Percentiles rank a stretch among this genome's conserved stretches.
These are phyloP conservation scores for Orgyia antiqua DNA, from an alignment of 2,888 invertebrate species.

Conservation along the genomic window DNA sequence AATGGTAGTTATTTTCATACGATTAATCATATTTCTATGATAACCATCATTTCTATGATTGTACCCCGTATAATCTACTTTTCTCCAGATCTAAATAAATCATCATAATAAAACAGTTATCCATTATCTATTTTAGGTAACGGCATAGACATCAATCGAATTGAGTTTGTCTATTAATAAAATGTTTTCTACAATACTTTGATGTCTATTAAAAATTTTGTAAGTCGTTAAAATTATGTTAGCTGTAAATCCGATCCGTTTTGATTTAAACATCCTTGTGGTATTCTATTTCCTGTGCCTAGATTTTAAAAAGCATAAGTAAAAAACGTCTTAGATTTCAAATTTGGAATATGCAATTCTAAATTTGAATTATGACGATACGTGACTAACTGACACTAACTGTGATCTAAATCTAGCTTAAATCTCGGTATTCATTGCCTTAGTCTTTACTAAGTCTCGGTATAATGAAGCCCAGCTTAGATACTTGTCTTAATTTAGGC, in stretches of 20 bases:
- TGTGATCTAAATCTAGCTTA: no score
- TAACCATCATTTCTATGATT: neutral
- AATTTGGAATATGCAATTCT: no score
- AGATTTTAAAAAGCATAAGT: no score
- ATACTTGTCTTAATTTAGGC: no score
- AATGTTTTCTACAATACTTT: conserved; percentile 15
- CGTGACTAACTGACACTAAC: no score
- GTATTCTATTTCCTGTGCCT: conserved; percentile 4
- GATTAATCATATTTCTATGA: neutral
- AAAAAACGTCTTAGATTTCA: no score
- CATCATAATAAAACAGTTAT: neutral
- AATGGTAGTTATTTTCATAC: neutral
- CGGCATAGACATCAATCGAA: conserved; percentile 13
- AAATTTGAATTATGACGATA: no score
- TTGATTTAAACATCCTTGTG: conserved; percentile 7
- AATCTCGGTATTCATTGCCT: no score
- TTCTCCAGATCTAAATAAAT: neutral
- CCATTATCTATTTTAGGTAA: conserved; percentile 3
- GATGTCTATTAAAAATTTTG: conserved; percentile 11
- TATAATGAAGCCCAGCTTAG: no score
- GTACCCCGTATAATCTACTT: neutral
- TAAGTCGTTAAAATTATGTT: conserved; percentile 13
- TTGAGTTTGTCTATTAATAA: conserved; percentile 22
- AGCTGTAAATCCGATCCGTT: conserved; percentile 9
- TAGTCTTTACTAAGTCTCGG: no score